Evolutionary conservation across 2,797 vertebrate genomes (phyloP).

Genomic region (Trachurus trachurus): DNA sequence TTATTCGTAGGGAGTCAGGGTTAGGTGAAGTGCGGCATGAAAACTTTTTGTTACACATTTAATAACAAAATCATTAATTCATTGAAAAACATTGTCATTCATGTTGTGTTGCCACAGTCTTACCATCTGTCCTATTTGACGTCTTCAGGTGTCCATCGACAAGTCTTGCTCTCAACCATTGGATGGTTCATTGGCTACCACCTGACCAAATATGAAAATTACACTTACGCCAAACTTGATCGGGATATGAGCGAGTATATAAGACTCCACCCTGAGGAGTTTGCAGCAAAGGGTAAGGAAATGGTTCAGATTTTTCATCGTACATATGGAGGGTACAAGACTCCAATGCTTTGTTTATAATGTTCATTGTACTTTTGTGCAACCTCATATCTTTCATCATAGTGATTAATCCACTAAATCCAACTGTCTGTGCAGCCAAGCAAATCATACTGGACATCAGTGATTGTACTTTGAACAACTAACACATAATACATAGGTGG

Average conservation of each 20-base stretch:
- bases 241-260: conserved; percentile 90
- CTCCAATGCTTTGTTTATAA: not conserved
- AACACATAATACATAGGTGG: not conserved
- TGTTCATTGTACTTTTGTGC: not conserved
- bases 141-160: conserved; percentile 91
- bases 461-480: not conserved
- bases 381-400: not conserved
- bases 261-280: conserved; percentile 86
- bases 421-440: not conserved
- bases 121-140: fast-evolving
- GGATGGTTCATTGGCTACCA: conserved; percentile 92
- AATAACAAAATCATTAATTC: too few relatives aligned
- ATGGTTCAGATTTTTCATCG: too few relatives aligned
- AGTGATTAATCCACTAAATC: not conserved
- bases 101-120: not conserved
- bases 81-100: not conserved
- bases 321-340: not conserved
- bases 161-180: conserved; percentile 84
- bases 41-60: too few relatives aligned
- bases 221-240: conserved; percentile 85
- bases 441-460: not conserved
- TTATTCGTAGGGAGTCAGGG: too few relatives aligned
- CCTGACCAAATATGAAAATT: conserved; percentile 85
- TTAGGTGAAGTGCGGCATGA: too few relatives aligned
- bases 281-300: conserved; percentile 83